phyloP scores from a whole-genome alignment of 2,113 vertebrate species.

The Oncorhynchus mykiss region DNA sequence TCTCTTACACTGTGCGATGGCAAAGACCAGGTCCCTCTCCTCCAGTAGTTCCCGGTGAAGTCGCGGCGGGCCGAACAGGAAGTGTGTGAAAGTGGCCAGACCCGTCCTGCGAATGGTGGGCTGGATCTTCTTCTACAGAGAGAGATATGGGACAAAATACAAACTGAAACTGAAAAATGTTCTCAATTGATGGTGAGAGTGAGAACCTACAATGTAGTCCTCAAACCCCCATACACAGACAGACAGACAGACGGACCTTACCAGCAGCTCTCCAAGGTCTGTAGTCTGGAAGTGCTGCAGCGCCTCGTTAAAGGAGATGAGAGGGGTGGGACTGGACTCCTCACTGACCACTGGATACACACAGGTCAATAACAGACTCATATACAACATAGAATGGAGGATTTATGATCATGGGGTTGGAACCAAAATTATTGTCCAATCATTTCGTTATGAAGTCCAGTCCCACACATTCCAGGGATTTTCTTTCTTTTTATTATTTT shows the following conservation, averaged over 20 bases:
- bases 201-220: background rate
- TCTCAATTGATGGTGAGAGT: background rate
- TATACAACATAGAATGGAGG: background rate
- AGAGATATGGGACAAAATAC: background rate
- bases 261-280: slow-evolving; percentile 80
- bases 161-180: background rate
- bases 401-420: too few species aligned
- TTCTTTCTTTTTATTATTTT: too few species aligned
- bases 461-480: too few species aligned
- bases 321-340: slow-evolving; percentile 56
- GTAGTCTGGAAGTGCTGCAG: slow-evolving; percentile 90
- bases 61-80: slow-evolving; percentile 82
- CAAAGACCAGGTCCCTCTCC: slow-evolving; percentile 88
- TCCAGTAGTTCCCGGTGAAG: slow-evolving; percentile 82
- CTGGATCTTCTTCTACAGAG: slow-evolving; percentile 79
- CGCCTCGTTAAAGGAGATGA: slow-evolving; percentile 89
- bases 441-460: too few species aligned
- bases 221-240: background rate
- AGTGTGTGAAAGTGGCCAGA: slow-evolving; percentile 81
- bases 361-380: background rate
- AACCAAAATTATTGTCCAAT: too few species aligned
- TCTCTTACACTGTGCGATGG: slow-evolving; percentile 89
- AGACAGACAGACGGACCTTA: slow-evolving; percentile 38
- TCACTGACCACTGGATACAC: slow-evolving; percentile 68
- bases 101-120: slow-evolving; percentile 75